phyloP scores from a whole-genome alignment of 2,797 vertebrate species.

The Trichosurus vulpecula region DNA sequence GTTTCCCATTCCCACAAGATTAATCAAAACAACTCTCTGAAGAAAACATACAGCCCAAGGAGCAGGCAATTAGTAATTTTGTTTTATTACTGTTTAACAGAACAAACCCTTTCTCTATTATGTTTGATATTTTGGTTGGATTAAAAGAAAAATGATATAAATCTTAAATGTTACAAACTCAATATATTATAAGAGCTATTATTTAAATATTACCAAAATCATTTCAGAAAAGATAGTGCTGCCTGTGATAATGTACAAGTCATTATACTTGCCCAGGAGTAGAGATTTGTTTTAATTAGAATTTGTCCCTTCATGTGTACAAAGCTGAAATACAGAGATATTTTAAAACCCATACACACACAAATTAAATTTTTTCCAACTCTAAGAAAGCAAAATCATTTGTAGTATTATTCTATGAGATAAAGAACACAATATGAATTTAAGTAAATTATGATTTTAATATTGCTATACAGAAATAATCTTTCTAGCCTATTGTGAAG shows the following conservation, averaged over 20 bases:
- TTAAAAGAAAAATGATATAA: constrained; percentile 41
- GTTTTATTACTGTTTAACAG: constrained; percentile 79
- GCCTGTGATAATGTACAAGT: neutral
- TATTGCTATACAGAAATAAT: constrained; percentile 36
- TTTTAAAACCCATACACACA: constrained; percentile 32
- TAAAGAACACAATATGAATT: neutral
- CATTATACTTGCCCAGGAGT: neutral
- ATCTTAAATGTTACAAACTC: constrained; percentile 48
- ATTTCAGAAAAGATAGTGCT: constrained; percentile 52
- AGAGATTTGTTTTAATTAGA: constrained; percentile 38
- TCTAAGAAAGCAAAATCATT: constrained; percentile 62
- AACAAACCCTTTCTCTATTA: constrained; percentile 2
- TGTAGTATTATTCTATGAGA: constrained; percentile 50
- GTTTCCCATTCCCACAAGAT: constrained; percentile 84
- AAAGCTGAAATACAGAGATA: constrained; percentile 9
- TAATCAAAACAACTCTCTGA: constrained; percentile 80
- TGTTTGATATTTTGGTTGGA: constrained; percentile 35
- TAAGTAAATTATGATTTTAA: constrained; percentile 53
- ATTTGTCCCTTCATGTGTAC: constrained; percentile 58
- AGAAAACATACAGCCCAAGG: constrained; percentile 47
- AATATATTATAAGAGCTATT: constrained; percentile 23
- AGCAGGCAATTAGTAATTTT: constrained; percentile 86
- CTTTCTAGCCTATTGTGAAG: constrained; percentile 44
- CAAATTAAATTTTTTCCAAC: constrained; percentile 24
- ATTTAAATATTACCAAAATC: constrained; percentile 42